These are phyloP conservation scores for Euplexia lucipara DNA, from an alignment of 2,888 invertebrate species.

Conservation along the genomic window DNA sequence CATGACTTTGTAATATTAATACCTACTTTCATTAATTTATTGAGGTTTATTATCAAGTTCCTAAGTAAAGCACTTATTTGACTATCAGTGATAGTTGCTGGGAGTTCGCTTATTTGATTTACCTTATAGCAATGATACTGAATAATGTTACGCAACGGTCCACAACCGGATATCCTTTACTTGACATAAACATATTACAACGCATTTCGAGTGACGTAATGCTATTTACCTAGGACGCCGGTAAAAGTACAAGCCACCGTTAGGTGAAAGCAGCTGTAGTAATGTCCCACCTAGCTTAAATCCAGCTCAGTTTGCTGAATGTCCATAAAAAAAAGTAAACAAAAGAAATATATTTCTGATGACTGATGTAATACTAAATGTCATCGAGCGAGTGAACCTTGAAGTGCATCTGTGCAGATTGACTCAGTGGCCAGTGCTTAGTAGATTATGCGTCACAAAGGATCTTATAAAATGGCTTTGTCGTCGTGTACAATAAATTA, in stretches of 20 bases:
- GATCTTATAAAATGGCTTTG: conserved; percentile 54
- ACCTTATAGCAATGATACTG: conserved; percentile 11
- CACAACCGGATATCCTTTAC: conserved; percentile 54
- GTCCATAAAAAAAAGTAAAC: conserved; percentile 54
- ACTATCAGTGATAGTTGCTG: conserved; percentile 7
- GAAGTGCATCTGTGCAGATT: conserved; percentile 69
- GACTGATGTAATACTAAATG: conserved; percentile 61
- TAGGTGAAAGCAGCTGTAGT: conserved; percentile 74
- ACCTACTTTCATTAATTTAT: conserved; percentile 48
- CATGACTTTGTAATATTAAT: conserved; percentile 69
- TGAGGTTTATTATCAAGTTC: conserved; percentile 30
- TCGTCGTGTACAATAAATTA: conserved; percentile 15
- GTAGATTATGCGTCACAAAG: conserved; percentile 69
- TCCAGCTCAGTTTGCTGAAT: conserved; percentile 50
- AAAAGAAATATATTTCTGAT: conserved; percentile 66
- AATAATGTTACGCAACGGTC: conserved; percentile 47
- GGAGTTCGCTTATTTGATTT: conserved; percentile 12
- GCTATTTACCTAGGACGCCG: conserved; percentile 67
- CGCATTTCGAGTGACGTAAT: conserved; percentile 73
- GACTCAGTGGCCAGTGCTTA: conserved; percentile 62
- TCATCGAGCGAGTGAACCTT: conserved; percentile 56
- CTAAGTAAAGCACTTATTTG: conserved; percentile 26
- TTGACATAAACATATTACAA: conserved; percentile 24
- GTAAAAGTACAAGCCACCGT: conserved; percentile 73
- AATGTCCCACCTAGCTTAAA: conserved; percentile 6